Percentiles rank a stretch among this genome's conserved stretches.
phyloP scores from a whole-genome alignment of 2,797 vertebrate genomes.

The Apogon hyalosoma region DNA sequence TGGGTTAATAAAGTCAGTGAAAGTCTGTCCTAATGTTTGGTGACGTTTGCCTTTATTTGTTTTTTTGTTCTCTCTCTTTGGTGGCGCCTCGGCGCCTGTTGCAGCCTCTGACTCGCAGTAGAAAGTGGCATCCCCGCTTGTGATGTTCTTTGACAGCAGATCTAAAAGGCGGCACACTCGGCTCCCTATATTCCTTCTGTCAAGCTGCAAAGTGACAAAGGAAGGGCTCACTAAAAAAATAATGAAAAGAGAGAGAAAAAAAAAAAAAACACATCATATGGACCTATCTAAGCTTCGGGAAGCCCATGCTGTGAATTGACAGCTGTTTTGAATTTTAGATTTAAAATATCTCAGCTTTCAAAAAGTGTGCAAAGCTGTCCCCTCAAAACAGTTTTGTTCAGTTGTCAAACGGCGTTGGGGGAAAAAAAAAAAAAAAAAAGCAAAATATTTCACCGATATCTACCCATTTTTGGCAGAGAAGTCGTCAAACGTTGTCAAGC shows the following conservation, averaged over 20 bases:
- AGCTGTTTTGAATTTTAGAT: slow-evolving; percentile 68
- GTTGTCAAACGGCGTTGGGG: slow-evolving; percentile 44
- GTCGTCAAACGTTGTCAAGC: slow-evolving; percentile 21
- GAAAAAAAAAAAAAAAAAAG: slow-evolving; percentile 12
- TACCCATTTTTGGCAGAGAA: slow-evolving; percentile 43
- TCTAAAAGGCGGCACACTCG: slow-evolving; percentile 55
- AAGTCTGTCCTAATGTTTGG: background rate
- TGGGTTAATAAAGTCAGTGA: too few species aligned
- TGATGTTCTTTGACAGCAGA: slow-evolving; percentile 68
- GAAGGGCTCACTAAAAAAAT: slow-evolving; percentile 13
- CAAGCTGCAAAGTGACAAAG: slow-evolving; percentile 50
- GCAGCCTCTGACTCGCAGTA: slow-evolving; percentile 20
- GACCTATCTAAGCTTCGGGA: slow-evolving; percentile 37
- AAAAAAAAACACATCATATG: slow-evolving; percentile 20
- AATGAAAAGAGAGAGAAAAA: too few species aligned
- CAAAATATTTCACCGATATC: slow-evolving; percentile 31
- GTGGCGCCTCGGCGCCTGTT: slow-evolving; percentile 12
- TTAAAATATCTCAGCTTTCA: slow-evolving; percentile 54
- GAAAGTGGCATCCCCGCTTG: slow-evolving; percentile 37
- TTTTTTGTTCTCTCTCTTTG: too few species aligned
- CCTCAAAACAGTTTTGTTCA: slow-evolving; percentile 50
- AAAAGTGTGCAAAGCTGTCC: slow-evolving; percentile 11
- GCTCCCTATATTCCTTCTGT: slow-evolving; percentile 58
- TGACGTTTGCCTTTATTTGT: background rate
- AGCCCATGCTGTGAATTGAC: slow-evolving; percentile 50